A percentile compares a stretch with the other conserved stretches of the same genome.
phyloP scores from a whole-genome alignment of 2,113 vertebrate genomes.

The Phainopepla nitens region DNA sequence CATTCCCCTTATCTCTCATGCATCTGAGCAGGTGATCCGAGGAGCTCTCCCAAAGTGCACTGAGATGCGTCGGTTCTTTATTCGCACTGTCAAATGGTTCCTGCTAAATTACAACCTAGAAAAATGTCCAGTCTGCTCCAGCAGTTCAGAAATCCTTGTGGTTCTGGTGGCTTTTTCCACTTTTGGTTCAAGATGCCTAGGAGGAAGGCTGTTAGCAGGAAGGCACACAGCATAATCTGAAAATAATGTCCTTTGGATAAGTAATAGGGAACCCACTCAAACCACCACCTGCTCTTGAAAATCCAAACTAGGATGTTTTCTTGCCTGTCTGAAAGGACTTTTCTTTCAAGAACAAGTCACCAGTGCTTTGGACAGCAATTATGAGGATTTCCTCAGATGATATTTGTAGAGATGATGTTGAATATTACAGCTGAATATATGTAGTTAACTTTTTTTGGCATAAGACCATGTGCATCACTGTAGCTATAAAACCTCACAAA shows the following conservation, averaged over 20 bases:
- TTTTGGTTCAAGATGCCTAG: neutral
- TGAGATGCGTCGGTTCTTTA: accelerated
- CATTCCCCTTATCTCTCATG: neutral
- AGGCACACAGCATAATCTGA: neutral
- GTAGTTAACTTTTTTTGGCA: neutral
- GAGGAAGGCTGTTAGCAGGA: neutral
- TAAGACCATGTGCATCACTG: neutral
- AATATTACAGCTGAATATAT: neutral
- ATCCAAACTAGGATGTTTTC: neutral
- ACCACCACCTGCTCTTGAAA: neutral
- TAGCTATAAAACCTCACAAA: neutral
- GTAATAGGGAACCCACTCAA: neutral
- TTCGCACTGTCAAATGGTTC: neutral
- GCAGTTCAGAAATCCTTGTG: neutral
- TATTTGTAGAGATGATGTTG: neutral
- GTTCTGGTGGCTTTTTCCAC: neutral
- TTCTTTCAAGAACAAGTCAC: neutral
- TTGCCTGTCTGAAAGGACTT: neutral
- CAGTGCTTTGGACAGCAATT: neutral
- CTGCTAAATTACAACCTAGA: neutral
- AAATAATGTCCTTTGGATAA: neutral
- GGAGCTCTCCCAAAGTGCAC: neutral
- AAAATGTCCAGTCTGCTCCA: neutral
- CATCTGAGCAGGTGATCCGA: accelerated
- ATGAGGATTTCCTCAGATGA: neutral